A percentile compares a stretch with the other conserved stretches of the same genome.
Conservation (phyloP, 2,113 vertebrate genomes). For the Mesocricetus auratus region DNA sequence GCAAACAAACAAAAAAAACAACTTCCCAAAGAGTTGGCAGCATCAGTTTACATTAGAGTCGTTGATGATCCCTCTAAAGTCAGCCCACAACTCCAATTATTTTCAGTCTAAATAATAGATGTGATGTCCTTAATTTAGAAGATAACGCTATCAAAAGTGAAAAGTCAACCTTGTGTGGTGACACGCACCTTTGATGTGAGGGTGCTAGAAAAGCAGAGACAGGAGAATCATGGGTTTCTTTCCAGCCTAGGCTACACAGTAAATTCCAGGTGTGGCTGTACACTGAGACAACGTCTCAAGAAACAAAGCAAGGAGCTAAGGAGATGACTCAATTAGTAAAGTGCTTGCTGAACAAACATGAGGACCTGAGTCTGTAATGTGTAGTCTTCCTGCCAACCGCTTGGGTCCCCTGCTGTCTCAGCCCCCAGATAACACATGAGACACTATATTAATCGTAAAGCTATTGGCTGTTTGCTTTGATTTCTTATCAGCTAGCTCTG, state of each 20-base stretch:
- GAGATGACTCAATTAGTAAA: too few relatives aligned
- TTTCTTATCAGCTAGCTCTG: too few relatives aligned
- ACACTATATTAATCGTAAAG: too few relatives aligned
- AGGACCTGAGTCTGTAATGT: too few relatives aligned
- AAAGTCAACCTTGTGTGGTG: not conserved
- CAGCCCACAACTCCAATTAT: not conserved
- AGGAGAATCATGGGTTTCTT: not conserved
- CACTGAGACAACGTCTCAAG: not conserved
- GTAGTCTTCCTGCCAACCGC: too few relatives aligned
- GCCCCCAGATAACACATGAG: too few relatives aligned
- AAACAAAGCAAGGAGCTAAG: not conserved
- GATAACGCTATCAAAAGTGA: not conserved
- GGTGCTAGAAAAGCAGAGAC: not conserved
- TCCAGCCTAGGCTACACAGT: not conserved
- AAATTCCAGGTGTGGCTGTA: not conserved
- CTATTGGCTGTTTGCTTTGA: too few relatives aligned
- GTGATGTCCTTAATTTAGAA: not conserved
- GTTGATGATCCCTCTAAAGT: not conserved
- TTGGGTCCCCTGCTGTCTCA: too few relatives aligned
- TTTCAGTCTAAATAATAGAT: not conserved
- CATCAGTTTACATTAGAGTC: not conserved
- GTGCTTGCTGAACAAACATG: too few relatives aligned
- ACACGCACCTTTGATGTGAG: not conserved
- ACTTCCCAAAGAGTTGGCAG: not conserved
- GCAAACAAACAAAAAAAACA: not conserved